phyloP scores from a whole-genome alignment of 2,888 invertebrate species.

The Silvanus unidentatus region DNA sequence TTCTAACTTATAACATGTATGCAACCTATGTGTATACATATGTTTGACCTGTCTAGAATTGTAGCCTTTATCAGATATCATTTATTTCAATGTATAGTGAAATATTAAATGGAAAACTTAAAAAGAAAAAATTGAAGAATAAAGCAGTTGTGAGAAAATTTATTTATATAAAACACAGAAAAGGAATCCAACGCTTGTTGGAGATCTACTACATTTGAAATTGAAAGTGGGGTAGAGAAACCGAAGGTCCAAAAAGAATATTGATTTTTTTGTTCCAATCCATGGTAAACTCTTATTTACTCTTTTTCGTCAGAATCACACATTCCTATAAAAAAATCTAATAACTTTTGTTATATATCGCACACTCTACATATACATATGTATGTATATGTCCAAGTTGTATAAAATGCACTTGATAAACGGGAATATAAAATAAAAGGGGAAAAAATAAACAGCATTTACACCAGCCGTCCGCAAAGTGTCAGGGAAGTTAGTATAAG shows the following conservation, averaged over 20 bases:
- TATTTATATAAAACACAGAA: constrained; percentile 15
- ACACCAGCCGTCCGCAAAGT: not conserved
- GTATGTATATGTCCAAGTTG: no score
- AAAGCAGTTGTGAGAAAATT: constrained; percentile 8
- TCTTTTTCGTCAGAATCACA: no score
- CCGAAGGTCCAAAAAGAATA: constrained; percentile 11
- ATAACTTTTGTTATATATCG: not conserved
- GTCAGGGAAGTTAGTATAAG: not conserved
- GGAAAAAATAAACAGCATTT: not conserved
- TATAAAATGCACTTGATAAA: no score
- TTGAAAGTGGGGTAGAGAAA: constrained; percentile 11
- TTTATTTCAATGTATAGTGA: not conserved
- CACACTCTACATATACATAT: no score
- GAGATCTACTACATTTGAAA: constrained; percentile 14
- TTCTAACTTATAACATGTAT: no score
- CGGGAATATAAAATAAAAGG: not conserved
- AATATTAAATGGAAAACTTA: not conserved
- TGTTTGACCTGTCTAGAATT: no score
- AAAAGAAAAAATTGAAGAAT: not conserved
- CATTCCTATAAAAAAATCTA: no score
- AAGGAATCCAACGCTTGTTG: constrained; percentile 4
- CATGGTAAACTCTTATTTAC: constrained; percentile 4
- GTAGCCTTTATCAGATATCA: not conserved
- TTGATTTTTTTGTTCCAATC: constrained; percentile 11
- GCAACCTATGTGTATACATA: no score